Percentiles rank a stretch among this genome's conserved stretches.
phyloP scores from a whole-genome alignment of 2,113 vertebrate genomes.

The Cheilinus undulatus region DNA sequence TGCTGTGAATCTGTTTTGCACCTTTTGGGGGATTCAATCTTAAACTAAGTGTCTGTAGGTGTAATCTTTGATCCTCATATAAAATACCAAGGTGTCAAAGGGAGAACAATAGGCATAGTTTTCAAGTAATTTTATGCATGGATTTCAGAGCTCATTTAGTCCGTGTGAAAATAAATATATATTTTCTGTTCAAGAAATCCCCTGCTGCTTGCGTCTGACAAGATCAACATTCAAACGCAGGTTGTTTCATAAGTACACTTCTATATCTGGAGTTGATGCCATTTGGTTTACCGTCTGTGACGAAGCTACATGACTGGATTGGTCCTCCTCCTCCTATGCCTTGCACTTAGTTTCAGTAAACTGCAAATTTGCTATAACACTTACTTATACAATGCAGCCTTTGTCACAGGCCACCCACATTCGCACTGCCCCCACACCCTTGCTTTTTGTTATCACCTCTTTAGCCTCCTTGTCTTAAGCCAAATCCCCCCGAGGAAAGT shows the following conservation, averaged over 20 bases:
- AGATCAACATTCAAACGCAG: constrained; percentile 4
- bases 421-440: constrained; percentile 65
- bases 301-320: constrained; percentile 22
- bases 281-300: constrained; percentile 57
- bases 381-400: constrained; percentile 66
- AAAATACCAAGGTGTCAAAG: background rate
- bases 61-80: background rate
- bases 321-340: constrained; percentile 39
- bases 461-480: constrained; percentile 58
- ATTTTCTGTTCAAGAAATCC: background rate
- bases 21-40: background rate
- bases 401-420: constrained; percentile 66
- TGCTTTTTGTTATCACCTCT: constrained; percentile 68
- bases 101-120: background rate
- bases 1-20: background rate
- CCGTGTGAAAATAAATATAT: background rate
- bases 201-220: background rate
- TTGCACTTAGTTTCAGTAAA: constrained; percentile 55
- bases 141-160: background rate
- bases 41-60: no score
- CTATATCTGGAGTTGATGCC: constrained; percentile 46
- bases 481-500: constrained; percentile 47
- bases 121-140: background rate
- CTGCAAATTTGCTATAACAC: constrained; percentile 62
- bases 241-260: constrained; percentile 40